These are phyloP conservation scores for Opisthograptis luteolata DNA, from an alignment of 2,888 invertebrate species.

Conservation along the genomic window DNA sequence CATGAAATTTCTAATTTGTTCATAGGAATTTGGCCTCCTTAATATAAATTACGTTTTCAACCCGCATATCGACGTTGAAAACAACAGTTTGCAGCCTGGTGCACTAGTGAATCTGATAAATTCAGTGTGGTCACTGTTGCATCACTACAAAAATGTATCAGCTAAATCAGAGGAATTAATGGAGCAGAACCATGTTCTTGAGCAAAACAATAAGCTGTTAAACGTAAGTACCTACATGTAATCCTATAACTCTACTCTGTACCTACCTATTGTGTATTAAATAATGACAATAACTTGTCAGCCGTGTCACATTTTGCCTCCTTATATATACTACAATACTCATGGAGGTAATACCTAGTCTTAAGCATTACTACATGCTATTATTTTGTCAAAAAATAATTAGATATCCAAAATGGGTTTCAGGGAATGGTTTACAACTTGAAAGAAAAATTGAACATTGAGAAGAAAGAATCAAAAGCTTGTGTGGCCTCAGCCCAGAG, in stretches of 20 bases:
- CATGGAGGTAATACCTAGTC: no score
- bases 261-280: background rate
- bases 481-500: slow-evolving; percentile 75
- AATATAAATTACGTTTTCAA: slow-evolving; percentile 73
- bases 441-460: slow-evolving; percentile 60
- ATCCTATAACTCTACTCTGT: background rate
- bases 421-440: slow-evolving; percentile 58
- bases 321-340: no score
- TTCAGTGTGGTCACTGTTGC: slow-evolving; percentile 65
- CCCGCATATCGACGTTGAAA: slow-evolving; percentile 64
- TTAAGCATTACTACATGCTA: no score
- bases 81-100: slow-evolving; percentile 52
- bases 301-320: no score
- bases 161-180: slow-evolving; percentile 59
- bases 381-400: no score
- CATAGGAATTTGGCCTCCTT: slow-evolving; percentile 68
- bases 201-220: slow-evolving; percentile 68
- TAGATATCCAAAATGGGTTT: no score
- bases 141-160: slow-evolving; percentile 61
- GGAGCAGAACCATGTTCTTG: slow-evolving; percentile 69
- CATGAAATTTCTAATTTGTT: slow-evolving; percentile 26
- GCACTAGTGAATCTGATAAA: slow-evolving; percentile 71
- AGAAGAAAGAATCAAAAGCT: slow-evolving; percentile 72
- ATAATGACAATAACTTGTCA: no score
- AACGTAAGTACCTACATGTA: slow-evolving; percentile 57